A percentile compares a stretch with the other conserved stretches of the same genome.
Evolutionary conservation across 64 coral and sea anemone species (phyloP).

Genomic region (Catalaphyllia jardinei): DNA sequence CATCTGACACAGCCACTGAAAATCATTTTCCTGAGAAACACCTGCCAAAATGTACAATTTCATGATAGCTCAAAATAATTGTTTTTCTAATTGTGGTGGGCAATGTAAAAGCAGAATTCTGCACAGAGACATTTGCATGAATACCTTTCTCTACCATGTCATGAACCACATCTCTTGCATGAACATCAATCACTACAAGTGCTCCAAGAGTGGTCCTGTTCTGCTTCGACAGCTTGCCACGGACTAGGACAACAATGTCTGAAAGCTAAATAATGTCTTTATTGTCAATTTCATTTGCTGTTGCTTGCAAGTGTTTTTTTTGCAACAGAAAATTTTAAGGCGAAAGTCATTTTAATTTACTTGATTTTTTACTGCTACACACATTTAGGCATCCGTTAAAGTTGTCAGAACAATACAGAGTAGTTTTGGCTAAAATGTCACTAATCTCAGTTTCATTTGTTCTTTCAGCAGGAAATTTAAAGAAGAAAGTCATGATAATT

Average conservation of each 20-base stretch:
- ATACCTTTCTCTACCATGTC: conserved; percentile 92
- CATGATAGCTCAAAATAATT: neutral
- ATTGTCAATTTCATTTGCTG: neutral
- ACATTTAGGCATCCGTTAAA: too few species aligned
- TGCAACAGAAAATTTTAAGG: neutral
- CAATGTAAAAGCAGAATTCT: neutral
- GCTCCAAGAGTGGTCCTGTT: conserved; percentile 92
- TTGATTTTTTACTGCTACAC: too few species aligned
- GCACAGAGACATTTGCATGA: neutral
- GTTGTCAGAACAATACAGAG: too few species aligned
- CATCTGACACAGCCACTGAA: conserved; percentile 98
- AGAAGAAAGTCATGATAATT: too few species aligned
- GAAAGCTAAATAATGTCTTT: conserved; percentile 47
- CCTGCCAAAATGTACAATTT: conserved; percentile 43
- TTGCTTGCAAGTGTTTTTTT: neutral
- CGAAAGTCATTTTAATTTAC: too few species aligned
- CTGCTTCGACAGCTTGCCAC: conserved; percentile 98
- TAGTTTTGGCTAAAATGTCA: neutral
- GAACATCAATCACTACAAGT: conserved; percentile 95
- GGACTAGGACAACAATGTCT: conserved; percentile 95
- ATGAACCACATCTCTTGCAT: conserved; percentile 98
- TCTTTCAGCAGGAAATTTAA: neutral
- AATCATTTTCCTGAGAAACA: conserved; percentile 97
- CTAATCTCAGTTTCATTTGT: neutral
- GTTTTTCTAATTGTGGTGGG: neutral